Evolutionary conservation across 2,888 invertebrate genomes (phyloP).

Genomic region (Ectropis crepuscularia): DNA sequence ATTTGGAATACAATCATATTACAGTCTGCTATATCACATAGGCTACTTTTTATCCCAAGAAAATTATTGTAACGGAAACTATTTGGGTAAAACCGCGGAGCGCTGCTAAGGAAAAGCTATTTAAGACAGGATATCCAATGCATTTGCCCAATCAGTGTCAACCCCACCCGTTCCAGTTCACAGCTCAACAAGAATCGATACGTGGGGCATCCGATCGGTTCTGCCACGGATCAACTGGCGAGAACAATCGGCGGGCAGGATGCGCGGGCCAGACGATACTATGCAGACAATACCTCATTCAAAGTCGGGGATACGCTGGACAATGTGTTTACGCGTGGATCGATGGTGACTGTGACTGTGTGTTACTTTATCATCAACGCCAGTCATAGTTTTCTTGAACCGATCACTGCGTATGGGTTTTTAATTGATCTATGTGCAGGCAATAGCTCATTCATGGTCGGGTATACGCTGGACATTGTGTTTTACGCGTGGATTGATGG

Average conservation of each 20-base stretch:
- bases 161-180: slow-evolving; percentile 32
- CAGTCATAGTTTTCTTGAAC: no score
- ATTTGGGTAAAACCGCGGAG: no score
- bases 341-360: background rate
- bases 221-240: slow-evolving; percentile 40
- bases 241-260: slow-evolving; percentile 47
- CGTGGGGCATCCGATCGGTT: slow-evolving; percentile 30
- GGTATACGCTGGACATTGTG: no score
- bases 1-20: no score
- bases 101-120: no score
- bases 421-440: no score
- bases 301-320: slow-evolving; percentile 23
- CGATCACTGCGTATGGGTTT: no score
- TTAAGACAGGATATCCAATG: slow-evolving; percentile 5
- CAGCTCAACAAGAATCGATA: slow-evolving; percentile 34
- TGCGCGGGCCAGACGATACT: slow-evolving; percentile 25
- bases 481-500: no score
- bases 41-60: no score
- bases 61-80: no score
- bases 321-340: background rate
- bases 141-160: slow-evolving; percentile 15
- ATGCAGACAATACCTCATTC: slow-evolving; percentile 36
- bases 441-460: no score
- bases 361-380: background rate
- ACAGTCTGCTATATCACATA: no score